phyloP scores from a whole-genome alignment of 2,888 invertebrate species.

The Oithona nana region DNA sequence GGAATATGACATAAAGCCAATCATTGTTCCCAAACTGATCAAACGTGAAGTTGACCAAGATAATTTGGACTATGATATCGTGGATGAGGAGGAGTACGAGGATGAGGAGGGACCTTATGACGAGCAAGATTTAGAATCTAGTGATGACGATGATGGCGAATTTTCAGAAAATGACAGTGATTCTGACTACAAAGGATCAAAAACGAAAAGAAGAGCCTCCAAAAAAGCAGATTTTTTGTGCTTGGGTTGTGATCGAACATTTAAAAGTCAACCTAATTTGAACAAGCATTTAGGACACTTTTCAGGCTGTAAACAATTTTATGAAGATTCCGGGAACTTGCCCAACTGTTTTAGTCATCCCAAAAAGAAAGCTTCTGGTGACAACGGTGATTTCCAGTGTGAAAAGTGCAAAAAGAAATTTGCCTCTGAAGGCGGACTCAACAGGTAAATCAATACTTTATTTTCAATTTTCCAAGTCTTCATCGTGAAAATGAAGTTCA shows the following conservation, averaged over 20 bases:
- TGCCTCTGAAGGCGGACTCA: not conserved
- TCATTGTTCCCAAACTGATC: too few species aligned
- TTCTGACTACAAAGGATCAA: not conserved
- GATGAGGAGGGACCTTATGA: not conserved
- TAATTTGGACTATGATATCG: not conserved
- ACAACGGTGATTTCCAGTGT: not conserved
- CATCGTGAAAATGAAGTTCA: too few species aligned
- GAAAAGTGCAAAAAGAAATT: not conserved
- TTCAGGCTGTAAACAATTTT: not conserved
- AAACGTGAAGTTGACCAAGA: too few species aligned
- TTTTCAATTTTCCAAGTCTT: too few species aligned
- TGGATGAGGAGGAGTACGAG: not conserved
- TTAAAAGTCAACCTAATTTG: not conserved
- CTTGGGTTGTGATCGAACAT: not conserved
- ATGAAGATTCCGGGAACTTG: not conserved
- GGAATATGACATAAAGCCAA: too few species aligned
- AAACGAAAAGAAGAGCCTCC: not conserved
- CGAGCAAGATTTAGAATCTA: not conserved
- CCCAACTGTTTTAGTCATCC: not conserved
- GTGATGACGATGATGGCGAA: not conserved
- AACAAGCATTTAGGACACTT: not conserved
- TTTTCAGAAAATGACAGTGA: not conserved
- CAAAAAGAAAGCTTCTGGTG: not conserved
- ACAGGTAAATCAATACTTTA: too few species aligned
- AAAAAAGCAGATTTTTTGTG: not conserved